Evolutionary conservation across 2,797 vertebrate species (phyloP).

Genomic region (Rhadinocentrus ornatus): DNA sequence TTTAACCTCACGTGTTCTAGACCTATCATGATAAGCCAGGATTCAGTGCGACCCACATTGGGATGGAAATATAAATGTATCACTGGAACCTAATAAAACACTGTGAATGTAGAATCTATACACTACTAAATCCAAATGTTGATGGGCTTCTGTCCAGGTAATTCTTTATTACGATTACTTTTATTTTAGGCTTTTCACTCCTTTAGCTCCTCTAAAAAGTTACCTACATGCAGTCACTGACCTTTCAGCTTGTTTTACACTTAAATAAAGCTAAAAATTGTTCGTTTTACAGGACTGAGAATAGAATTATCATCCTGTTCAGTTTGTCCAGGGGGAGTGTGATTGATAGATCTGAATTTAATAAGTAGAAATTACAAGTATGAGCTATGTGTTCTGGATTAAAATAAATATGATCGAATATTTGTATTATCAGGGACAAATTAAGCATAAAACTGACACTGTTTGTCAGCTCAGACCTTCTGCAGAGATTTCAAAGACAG

Average conservation of each 20-base stretch:
- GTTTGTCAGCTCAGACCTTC: background rate
- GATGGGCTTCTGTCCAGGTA: background rate
- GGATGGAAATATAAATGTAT: conserved; percentile 26
- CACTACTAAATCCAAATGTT: background rate
- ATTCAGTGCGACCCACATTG: conserved; percentile 59
- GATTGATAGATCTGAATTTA: conserved; percentile 32
- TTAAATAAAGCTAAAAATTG: conserved; percentile 17
- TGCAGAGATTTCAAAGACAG: conserved; percentile 3
- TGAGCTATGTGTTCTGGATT: background rate
- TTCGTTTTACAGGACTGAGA: conserved; percentile 20
- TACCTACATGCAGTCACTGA: background rate
- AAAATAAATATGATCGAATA: background rate
- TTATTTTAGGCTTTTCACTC: background rate
- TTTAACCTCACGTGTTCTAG: conserved; percentile 65
- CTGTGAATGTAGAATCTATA: background rate
- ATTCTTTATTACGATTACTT: background rate
- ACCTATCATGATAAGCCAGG: conserved; percentile 52
- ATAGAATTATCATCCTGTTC: conserved; percentile 11
- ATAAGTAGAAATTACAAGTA: background rate
- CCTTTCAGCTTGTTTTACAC: conserved; percentile 7
- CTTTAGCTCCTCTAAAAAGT: background rate
- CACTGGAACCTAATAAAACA: conserved; percentile 16
- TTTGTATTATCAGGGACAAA: background rate
- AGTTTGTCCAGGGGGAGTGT: conserved; percentile 15
- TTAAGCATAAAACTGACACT: background rate